A percentile compares a stretch with the other conserved stretches of the same genome.
phyloP scores from a whole-genome alignment of 2,113 vertebrate species.

The Heterotis niloticus region DNA sequence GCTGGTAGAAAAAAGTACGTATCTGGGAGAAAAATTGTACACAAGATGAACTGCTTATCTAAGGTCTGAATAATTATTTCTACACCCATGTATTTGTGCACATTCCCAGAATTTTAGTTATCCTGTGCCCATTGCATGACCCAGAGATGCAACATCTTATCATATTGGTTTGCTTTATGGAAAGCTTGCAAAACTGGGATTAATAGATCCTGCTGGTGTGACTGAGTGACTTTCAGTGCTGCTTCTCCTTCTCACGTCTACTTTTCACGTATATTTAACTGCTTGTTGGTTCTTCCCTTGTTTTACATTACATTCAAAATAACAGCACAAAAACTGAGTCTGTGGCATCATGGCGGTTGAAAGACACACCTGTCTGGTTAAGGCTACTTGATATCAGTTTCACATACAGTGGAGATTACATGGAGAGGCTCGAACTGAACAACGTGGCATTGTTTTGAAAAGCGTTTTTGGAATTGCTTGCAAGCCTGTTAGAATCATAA shows the following conservation, averaged over 20 bases:
- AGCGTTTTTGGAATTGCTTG: conserved; percentile 41
- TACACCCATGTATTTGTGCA: not conserved
- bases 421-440: not conserved
- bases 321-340: conserved; percentile 16
- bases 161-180: not conserved
- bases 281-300: conserved; percentile 1
- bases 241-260: not conserved
- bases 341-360: not conserved
- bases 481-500: conserved; percentile 50
- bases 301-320: not conserved
- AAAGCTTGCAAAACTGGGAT: conserved; percentile 4
- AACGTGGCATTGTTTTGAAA: conserved; percentile 50
- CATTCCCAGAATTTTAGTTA: not conserved
- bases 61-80: conserved; percentile 11
- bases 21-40: conserved; percentile 16
- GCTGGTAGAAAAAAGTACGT: conserved; percentile 10
- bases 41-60: conserved; percentile 16
- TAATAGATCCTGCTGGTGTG: conserved; percentile 14
- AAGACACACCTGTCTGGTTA: conserved; percentile 10
- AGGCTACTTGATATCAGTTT: not conserved
- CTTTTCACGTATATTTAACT: not conserved
- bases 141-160: conserved; percentile 4
- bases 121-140: not conserved
- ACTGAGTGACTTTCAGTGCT: conserved; percentile 13
- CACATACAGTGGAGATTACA: too few species aligned